Percentiles rank a stretch among this genome's conserved stretches.
Conservation (phyloP, 2,113 vertebrate genomes). For the Tetraodon nigroviridis region DNA sequence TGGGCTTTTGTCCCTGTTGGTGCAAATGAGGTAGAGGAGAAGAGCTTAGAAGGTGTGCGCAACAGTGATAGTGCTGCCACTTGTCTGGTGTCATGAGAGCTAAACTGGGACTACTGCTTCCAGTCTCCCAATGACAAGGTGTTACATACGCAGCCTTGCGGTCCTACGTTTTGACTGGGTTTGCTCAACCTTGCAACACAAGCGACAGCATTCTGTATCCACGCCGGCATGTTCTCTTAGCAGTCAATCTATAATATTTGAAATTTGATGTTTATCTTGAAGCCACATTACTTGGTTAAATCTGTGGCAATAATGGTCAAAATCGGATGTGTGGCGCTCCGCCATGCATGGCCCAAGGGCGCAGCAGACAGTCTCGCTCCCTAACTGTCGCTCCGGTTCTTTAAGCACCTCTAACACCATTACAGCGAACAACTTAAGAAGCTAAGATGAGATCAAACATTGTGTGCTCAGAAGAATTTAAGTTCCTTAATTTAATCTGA, state of each 20-base stretch:
- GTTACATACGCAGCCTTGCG: not conserved
- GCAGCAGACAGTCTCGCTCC: too few relatives aligned
- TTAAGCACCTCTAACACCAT: not conserved
- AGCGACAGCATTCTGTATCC: not conserved
- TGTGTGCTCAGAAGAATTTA: not conserved
- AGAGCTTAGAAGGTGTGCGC: slow-evolving; percentile 42
- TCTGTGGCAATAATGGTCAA: not conserved
- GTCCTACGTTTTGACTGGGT: slow-evolving; percentile 4
- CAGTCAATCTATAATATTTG: too few relatives aligned
- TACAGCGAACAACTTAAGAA: not conserved
- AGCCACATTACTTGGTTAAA: too few relatives aligned
- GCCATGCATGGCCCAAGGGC: too few relatives aligned
- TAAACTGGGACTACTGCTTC: slow-evolving; percentile 27
- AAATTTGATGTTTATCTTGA: too few relatives aligned
- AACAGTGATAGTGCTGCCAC: slow-evolving; percentile 55
- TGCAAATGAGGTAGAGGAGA: slow-evolving; percentile 57
- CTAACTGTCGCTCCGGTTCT: too few relatives aligned
- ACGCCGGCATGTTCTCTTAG: too few relatives aligned
- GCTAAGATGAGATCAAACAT: too few relatives aligned
- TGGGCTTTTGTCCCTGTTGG: slow-evolving; percentile 57
- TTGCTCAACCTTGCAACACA: slow-evolving; percentile 13
- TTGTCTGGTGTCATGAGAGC: slow-evolving; percentile 51
- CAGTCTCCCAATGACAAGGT: slow-evolving; percentile 16
- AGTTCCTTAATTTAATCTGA: not conserved
- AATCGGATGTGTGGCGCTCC: not conserved